A percentile compares a stretch with the other conserved stretches of the same genome.
Evolutionary conservation across 2,888 invertebrate genomes (phyloP).

Genomic region (Drosophila nigricruria): DNA sequence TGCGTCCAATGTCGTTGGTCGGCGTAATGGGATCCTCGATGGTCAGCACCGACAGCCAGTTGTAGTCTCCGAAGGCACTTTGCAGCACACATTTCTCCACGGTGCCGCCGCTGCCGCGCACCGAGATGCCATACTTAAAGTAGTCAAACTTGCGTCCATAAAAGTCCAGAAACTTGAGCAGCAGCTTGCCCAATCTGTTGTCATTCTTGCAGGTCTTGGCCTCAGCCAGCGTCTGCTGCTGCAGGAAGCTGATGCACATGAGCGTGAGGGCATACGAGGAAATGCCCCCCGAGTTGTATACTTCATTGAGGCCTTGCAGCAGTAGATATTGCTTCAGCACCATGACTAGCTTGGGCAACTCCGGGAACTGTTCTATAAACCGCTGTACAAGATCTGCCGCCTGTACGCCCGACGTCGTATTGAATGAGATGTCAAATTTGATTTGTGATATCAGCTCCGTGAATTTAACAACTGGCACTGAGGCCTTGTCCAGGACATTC

Average conservation of each 20-base stretch:
- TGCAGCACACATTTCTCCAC: conserved; percentile 51
- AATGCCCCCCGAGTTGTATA: conserved; percentile 63
- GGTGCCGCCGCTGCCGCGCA: conserved; percentile 35
- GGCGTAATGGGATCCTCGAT: conserved; percentile 72
- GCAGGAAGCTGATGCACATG: conserved; percentile 68
- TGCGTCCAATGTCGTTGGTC: conserved; percentile 68
- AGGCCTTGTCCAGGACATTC: conserved; percentile 60
- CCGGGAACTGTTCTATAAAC: conserved; percentile 57
- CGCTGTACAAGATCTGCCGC: conserved; percentile 58
- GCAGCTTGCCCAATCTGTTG: conserved; percentile 55
- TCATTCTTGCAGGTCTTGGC: conserved; percentile 20
- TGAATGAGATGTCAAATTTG: conserved; percentile 69
- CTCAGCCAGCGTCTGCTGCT: conserved; percentile 31
- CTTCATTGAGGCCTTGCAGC: conserved; percentile 60
- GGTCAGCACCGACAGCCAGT: conserved; percentile 62
- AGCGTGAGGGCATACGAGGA: conserved; percentile 65
- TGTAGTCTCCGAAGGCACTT: conserved; percentile 20
- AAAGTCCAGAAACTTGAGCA: conserved; percentile 68
- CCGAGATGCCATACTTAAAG: conserved; percentile 56
- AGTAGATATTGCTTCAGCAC: conserved; percentile 62
- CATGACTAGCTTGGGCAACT: conserved; percentile 68
- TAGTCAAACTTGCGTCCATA: conserved; percentile 73
- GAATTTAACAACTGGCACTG: conserved; percentile 70
- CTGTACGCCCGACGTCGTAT: conserved; percentile 59
- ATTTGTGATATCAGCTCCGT: conserved; percentile 60